Conservation (phyloP, 2,113 vertebrate species). For the Aphelocoma coerulescens region DNA sequence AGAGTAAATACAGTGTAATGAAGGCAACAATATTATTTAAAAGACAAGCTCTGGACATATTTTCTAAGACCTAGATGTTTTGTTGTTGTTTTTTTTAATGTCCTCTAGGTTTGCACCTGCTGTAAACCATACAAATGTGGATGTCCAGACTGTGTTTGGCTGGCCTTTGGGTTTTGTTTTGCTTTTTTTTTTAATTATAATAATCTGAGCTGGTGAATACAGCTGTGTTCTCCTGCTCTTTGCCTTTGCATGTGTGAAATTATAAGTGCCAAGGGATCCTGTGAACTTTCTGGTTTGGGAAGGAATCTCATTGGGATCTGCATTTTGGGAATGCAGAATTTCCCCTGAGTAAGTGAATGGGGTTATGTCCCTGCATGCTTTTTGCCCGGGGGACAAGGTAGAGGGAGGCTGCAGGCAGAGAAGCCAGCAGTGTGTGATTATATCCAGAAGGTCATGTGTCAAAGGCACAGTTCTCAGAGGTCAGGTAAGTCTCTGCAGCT, state of each 20-base stretch:
- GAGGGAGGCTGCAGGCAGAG: neutral
- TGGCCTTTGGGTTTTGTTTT: neutral
- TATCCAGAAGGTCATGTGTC: neutral
- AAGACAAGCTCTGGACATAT: neutral
- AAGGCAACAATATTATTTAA: neutral
- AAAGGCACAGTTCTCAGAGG: neutral
- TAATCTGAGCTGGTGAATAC: neutral
- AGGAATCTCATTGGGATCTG: neutral
- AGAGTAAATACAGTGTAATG: neutral
- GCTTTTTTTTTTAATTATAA: neutral
- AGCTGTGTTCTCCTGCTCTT: constrained; percentile 8
- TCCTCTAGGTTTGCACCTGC: neutral
- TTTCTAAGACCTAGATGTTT: neutral
- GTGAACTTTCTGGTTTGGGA: constrained; percentile 30
- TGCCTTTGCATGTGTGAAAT: neutral
- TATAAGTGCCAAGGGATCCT: neutral
- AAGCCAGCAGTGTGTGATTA: neutral
- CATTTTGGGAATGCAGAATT: constrained; percentile 10
- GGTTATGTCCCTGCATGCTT: neutral
- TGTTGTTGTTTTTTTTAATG: neutral
- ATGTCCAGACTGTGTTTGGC: neutral
- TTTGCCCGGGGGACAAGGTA: neutral
- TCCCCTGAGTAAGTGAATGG: neutral
- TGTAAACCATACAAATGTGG: neutral
- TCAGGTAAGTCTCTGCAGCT: neutral